These are phyloP conservation scores for Mormyrus proboscirostris DNA, from an alignment of 2,797 vertebrate genomes.

Conservation along the genomic window DNA sequence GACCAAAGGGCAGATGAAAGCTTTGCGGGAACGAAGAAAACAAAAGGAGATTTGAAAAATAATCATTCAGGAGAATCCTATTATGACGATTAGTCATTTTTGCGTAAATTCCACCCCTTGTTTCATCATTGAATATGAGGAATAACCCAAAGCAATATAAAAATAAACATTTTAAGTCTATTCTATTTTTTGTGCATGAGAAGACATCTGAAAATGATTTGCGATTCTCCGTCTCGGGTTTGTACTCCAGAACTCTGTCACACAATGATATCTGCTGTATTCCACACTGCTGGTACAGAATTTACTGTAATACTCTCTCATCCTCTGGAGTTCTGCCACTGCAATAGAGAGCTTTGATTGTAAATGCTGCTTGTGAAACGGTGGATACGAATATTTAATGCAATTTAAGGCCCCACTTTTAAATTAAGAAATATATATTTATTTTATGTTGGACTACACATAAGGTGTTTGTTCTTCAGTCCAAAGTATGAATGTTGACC, in stretches of 20 bases:
- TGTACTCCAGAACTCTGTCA: not conserved
- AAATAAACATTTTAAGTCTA: constrained; percentile 11
- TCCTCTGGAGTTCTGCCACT: not conserved
- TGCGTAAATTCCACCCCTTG: not conserved
- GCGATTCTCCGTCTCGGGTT: not conserved
- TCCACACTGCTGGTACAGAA: constrained; percentile 1
- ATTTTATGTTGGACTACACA: not conserved
- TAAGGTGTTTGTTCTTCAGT: not conserved
- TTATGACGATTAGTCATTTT: not conserved
- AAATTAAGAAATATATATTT: not conserved
- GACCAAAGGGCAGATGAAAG: constrained; percentile 9
- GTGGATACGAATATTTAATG: not conserved
- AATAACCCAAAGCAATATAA: not conserved
- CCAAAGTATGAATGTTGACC: not conserved
- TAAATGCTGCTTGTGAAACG: not conserved
- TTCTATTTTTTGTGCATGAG: not conserved
- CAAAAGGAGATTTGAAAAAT: not conserved
- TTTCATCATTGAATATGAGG: constrained; percentile 1
- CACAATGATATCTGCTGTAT: constrained; percentile 1
- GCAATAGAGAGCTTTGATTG: not conserved
- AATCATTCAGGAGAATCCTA: constrained; percentile 12
- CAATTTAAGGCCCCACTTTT: not conserved
- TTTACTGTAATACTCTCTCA: constrained; percentile 7
- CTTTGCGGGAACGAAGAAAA: not conserved
- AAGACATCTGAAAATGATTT: constrained; percentile 17